A percentile compares a stretch with the other conserved stretches of the same genome.
Conservation (phyloP, 2,113 vertebrate species). For the Phodopus roborovskii region DNA sequence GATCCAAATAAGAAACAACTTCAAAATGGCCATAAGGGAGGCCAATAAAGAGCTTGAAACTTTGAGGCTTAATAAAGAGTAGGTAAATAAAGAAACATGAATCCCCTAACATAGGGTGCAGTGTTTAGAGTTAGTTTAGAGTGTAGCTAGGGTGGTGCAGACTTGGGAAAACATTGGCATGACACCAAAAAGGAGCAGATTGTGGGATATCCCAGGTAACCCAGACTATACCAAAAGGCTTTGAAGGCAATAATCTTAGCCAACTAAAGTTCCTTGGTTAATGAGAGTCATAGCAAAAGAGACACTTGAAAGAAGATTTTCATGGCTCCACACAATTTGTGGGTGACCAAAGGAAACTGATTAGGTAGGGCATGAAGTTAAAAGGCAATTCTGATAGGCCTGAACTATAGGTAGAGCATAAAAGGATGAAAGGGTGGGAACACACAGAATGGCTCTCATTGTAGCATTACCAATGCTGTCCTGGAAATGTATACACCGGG, state of each 20-base stretch:
- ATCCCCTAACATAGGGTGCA: neutral
- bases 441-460: neutral
- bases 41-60: neutral
- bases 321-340: neutral
- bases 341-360: neutral
- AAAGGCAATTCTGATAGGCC: neutral
- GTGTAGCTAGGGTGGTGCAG: neutral
- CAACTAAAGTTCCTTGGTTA: neutral
- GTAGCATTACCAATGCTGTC: neutral
- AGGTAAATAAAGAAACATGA: neutral
- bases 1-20: neutral
- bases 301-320: neutral
- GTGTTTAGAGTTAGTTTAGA: neutral
- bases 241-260: neutral
- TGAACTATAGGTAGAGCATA: neutral
- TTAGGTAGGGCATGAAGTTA: neutral
- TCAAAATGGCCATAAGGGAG: neutral
- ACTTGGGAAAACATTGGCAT: neutral
- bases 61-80: neutral
- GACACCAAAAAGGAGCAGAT: accelerated
- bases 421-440: neutral
- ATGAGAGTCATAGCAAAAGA: neutral
- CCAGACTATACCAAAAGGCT: neutral
- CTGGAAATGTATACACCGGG: neutral
- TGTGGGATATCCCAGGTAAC: neutral